Evolutionary conservation across 2,113 vertebrate genomes (phyloP).

Genomic region (Columbina picui): DNA sequence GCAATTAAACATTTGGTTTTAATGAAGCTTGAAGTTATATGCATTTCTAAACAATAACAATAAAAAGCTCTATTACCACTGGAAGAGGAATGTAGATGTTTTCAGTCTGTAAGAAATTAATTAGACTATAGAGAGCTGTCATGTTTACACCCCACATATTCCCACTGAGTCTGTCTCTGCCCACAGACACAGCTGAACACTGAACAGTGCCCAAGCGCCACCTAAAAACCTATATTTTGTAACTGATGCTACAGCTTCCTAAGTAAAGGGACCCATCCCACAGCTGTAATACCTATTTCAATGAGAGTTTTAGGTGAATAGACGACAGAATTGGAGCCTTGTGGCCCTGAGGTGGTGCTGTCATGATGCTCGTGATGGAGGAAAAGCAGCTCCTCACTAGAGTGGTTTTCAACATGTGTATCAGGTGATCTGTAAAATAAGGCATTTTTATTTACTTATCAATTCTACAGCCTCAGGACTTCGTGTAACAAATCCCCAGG

Average conservation of each 20-base stretch:
- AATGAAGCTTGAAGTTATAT: constrained; percentile 26
- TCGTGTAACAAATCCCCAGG: background rate
- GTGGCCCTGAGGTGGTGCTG: background rate
- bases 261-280: background rate
- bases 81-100: background rate
- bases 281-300: background rate
- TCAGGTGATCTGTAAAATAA: background rate
- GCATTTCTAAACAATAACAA: constrained; percentile 21
- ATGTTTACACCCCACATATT: background rate
- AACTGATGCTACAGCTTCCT: background rate
- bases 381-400: too few species aligned
- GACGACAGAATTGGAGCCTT: background rate
- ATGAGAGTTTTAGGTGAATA: background rate
- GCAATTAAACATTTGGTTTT: constrained; percentile 71
- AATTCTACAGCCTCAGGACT: background rate
- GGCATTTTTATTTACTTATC: background rate
- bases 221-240: background rate
- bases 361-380: background rate
- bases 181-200: accelerated
- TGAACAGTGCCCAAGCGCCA: background rate
- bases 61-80: background rate
- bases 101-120: background rate
- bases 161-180: background rate
- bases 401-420: background rate
- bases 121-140: background rate